Evolutionary conservation across 2,888 invertebrate species (phyloP).

Genomic region (Crossocerus cetratus): DNA sequence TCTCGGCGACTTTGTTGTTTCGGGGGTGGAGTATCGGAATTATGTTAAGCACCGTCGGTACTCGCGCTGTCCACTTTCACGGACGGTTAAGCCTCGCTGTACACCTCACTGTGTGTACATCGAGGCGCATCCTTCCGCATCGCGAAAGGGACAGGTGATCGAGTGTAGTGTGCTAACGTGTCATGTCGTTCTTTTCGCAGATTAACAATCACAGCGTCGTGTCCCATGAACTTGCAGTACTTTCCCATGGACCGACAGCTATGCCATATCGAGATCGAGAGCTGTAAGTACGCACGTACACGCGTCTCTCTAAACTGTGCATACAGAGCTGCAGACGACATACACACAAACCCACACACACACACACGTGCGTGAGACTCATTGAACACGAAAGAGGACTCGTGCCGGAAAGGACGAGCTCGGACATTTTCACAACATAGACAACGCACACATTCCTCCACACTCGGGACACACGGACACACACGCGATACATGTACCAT

Average conservation of each 20-base stretch:
- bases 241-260: constrained; percentile 97
- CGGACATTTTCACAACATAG: too few species aligned
- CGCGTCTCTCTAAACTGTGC: constrained; percentile 47
- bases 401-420: too few species aligned
- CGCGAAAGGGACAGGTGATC: too few species aligned
- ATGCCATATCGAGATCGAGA: constrained; percentile 97
- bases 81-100: too few species aligned
- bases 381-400: too few species aligned
- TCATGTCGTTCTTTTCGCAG: constrained; percentile 79
- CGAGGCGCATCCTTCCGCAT: too few species aligned
- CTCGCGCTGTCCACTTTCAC: too few species aligned
- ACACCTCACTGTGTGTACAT: too few species aligned
- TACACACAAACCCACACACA: constrained; percentile 24
- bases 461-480: background rate
- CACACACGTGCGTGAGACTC: constrained; percentile 11
- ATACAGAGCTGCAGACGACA: constrained; percentile 33
- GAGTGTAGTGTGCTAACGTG: constrained; percentile 1
- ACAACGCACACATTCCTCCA: too few species aligned
- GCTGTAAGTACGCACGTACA: constrained; percentile 89
- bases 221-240: constrained; percentile 97
- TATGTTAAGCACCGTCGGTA: background rate
- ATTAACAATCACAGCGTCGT: constrained; percentile 95
- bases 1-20: background rate
- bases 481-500: background rate
- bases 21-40: background rate